Conservation (phyloP, 2,113 vertebrate genomes). For the Gorilla gorilla region DNA sequence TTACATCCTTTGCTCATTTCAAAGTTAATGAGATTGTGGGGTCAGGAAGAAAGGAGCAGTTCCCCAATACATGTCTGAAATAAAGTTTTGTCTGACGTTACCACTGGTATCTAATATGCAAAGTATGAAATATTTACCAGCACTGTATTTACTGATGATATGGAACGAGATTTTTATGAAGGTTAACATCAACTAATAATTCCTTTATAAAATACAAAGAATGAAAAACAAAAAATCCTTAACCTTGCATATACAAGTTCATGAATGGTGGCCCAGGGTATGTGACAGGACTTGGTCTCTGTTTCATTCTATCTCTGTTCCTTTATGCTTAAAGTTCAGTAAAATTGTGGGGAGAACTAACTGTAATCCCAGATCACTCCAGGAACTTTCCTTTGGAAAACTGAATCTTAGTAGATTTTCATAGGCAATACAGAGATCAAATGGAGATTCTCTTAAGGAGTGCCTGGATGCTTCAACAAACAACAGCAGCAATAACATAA, state of each 20-base stretch:
- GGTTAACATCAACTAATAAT: neutral
- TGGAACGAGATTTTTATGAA: neutral
- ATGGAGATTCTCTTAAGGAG: neutral
- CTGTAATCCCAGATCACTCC: neutral
- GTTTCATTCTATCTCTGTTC: neutral
- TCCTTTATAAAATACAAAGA: neutral
- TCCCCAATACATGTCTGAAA: neutral
- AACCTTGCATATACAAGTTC: accelerated
- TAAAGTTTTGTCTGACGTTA: neutral
- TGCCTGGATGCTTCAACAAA: neutral
- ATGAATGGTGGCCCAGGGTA: too few relatives aligned
- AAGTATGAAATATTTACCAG: neutral
- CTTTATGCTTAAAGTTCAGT: neutral
- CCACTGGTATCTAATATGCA: neutral
- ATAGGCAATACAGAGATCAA: neutral
- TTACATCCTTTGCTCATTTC: neutral
- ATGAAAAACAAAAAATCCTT: neutral
- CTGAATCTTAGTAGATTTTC: neutral
- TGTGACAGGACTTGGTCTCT: too few relatives aligned
- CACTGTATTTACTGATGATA: neutral
- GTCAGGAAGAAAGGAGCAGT: neutral
- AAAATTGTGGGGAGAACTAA: neutral
- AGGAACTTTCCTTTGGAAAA: neutral
- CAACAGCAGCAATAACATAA: neutral
- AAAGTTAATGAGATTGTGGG: neutral